phyloP scores from a whole-genome alignment of 1,140 invertebrate species.

The Campodea augens region DNA sequence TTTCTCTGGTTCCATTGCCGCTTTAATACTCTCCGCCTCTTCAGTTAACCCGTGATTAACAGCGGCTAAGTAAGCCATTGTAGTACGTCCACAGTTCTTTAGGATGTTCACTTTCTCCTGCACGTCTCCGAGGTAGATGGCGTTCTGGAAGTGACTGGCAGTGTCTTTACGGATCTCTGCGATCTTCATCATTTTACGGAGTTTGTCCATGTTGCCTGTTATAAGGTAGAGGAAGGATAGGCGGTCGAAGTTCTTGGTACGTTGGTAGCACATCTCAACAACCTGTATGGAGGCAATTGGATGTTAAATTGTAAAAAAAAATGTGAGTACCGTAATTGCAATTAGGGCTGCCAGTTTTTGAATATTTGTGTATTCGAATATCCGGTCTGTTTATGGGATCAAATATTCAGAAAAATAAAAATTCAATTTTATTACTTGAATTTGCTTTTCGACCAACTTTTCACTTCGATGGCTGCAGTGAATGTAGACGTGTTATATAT shows the following conservation, averaged over 20 bases:
- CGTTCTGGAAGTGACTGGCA: conserved; percentile 91
- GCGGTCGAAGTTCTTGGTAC: conserved; percentile 98
- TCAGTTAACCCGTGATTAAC: conserved; percentile 78
- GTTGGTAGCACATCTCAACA: conserved; percentile 98
- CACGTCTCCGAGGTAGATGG: conserved; percentile 78
- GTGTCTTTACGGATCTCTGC: conserved; percentile 89
- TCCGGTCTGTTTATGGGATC: too few species aligned
- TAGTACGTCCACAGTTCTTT: conserved; percentile 46
- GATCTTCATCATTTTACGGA: conserved; percentile 98
- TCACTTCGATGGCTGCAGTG: too few species aligned
- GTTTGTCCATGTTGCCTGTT: conserved; percentile 94
- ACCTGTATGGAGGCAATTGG: too few species aligned
- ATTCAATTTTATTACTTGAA: background rate
- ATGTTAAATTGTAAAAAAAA: conserved; percentile 6
- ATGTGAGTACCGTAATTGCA: too few species aligned
- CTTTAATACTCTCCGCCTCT: conserved; percentile 51
- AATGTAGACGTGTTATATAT: too few species aligned
- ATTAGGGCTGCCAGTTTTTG: too few species aligned
- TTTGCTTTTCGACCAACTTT: too few species aligned
- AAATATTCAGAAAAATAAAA: too few species aligned
- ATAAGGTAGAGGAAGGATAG: conserved; percentile 95
- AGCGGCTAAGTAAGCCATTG: conserved; percentile 83
- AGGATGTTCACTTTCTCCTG: conserved; percentile 74
- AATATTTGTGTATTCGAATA: too few species aligned
- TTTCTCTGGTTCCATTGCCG: conserved; percentile 41